Base-by-base conservation (phyloP, 2,797 vertebrate species). In the Prunella strophiata region DNA sequence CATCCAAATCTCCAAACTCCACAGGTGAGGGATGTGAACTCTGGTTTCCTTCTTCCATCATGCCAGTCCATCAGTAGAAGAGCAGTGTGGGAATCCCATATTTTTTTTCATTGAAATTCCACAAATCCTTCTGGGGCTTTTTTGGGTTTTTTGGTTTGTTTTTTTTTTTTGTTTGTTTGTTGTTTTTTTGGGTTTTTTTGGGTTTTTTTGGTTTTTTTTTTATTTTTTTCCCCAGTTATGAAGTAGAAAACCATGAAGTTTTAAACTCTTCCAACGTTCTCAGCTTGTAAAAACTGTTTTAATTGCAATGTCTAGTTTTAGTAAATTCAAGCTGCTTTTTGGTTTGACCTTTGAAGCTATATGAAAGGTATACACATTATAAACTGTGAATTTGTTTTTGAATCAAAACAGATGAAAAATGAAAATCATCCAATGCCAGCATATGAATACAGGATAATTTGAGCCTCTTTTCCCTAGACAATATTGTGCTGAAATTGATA, bases 381-480 rank as follows among this genome's bases (percentile, higher is more conserved):
- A 90, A 93, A 88, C 22, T 48, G 30, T 20, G 38, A 16, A 32
- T 63, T 91, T 88, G 18, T 4, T 81, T 96, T 73, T 75, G 66
- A 85, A 88, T 73, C 57, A 76, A 91, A 95, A 84, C 40, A 75
- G 55, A 89, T 51, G 48, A 94, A 94, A 94, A 94, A 75, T 47
- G 12, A n/a, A 89, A 93, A 82, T 82, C 32, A 82, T 67, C 51
- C 80, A 87, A 40, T 50, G 52, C 23, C 82, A 90, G 77, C 26
- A 45, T 59, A 78, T 71, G 77, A 95, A 91, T 94, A 78, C 51
- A 79, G 36, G 74, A 48, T 91, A 94, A 96, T 91, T 90, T 90
- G 40, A 93, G 66, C 38, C 34, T 86, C 58, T 84, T 86, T 78
- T 88, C 79, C 32, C 54, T 57, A 59, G 40, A 73, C 51, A 91